Evolutionary conservation across 2,797 vertebrate species (phyloP), one percentile per base, ranked within the genome.

Genomic region (Threskiornis aethiopicus): DNA sequence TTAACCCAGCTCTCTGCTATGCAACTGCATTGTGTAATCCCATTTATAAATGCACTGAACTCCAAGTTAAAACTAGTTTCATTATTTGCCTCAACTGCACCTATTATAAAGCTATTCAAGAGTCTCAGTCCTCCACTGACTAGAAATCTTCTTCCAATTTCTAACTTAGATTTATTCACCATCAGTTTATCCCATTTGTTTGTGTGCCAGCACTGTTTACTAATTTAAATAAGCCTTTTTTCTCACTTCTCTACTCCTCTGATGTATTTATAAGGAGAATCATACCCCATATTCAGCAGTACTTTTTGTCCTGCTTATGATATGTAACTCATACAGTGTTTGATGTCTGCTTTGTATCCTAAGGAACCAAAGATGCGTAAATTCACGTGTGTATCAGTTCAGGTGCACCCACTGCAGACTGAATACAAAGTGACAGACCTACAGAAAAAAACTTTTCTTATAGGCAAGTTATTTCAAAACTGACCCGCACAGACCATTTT

Each of bases 61-160:
- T 93, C 76, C 54, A 75, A 93, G 65, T 95, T 84, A 93, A 95
- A 97, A 91, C 76, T 84, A 75, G 79, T 81, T 88, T 79, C 72
- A 86, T 90, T 96, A 91, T 84, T 90, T 95, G 79, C 73, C 77
- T 91, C 95, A 93, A 88, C 79, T 88, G 54, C 58, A 84, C 89
- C 69, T 88, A 90, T 91, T 91, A 91, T 75, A 85, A 91, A 51
- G 33, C 66, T 93, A 75, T 82, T 87, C 46, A 75, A 78, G 41
- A 91, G 49, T 85, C 54, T 76, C 72, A 88, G 71, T 35, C 25
- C 44, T 89, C 41, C 25, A 39, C 21, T 84, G 51, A 79, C 61
- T 84, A 86, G 58, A 95, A 95, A 88, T 84, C 79, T 89, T 89
- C 42, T 77, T 89, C 66, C 89, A 71, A 93, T 93, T 93, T 73